A percentile compares a stretch with the other conserved stretches of the same genome.
These are phyloP conservation scores for Crioceris asparagi DNA, from an alignment of 2,888 invertebrate genomes.

Conservation along the genomic window DNA sequence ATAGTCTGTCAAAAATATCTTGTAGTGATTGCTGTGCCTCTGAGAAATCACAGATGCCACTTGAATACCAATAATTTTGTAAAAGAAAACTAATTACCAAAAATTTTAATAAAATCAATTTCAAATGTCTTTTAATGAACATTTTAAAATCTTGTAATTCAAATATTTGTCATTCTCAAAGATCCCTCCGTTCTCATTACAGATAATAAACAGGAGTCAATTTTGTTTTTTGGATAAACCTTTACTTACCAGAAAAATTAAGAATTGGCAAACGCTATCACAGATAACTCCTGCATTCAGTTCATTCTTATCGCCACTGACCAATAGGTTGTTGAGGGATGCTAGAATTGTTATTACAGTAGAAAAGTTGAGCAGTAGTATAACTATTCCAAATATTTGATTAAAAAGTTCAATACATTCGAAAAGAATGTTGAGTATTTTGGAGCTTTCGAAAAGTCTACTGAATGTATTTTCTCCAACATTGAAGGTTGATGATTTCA, in stretches of 20 bases:
- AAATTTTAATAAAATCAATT: too few relatives aligned
- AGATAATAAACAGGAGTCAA: neutral
- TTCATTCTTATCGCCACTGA: constrained; percentile 9
- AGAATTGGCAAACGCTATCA: constrained; percentile 7
- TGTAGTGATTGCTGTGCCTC: too few relatives aligned
- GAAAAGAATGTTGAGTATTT: constrained; percentile 12
- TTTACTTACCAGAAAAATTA: constrained; percentile 13
- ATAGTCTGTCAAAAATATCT: too few relatives aligned
- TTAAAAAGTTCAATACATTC: constrained; percentile 15
- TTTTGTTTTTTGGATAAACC: neutral
- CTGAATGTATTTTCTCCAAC: constrained; percentile 8
- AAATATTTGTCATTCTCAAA: too few relatives aligned
- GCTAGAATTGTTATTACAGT: constrained; percentile 11
- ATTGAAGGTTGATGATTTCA: constrained; percentile 4
- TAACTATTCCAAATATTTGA: constrained; percentile 11
- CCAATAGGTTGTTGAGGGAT: constrained; percentile 11
- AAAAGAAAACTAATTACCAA: too few relatives aligned
- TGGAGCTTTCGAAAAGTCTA: constrained; percentile 13
- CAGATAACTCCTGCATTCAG: constrained; percentile 11
- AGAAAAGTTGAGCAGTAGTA: constrained; percentile 13
- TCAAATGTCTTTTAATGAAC: too few relatives aligned
- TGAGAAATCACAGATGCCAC: too few relatives aligned
- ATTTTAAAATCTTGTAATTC: too few relatives aligned
- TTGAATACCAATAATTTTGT: too few relatives aligned
- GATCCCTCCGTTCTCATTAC: too few relatives aligned